These are phyloP conservation scores for Mimumesa dahlbomi DNA, from an alignment of 2,888 invertebrate species.

Conservation along the genomic window DNA sequence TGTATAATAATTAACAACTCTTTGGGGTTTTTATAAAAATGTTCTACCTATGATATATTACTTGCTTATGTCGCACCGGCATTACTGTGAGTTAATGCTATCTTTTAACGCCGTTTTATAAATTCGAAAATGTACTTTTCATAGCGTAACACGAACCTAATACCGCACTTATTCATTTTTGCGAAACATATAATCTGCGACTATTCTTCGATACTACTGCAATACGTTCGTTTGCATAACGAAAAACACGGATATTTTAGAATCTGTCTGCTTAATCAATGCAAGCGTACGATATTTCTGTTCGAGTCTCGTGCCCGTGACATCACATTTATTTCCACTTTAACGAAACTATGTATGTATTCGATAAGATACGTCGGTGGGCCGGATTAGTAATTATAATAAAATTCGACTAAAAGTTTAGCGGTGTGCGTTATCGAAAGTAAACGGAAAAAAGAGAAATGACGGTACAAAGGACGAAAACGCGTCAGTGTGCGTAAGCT, in stretches of 20 bases:
- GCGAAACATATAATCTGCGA: conserved; percentile 21
- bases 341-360: conserved; percentile 3
- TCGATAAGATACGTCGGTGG: conserved; percentile 28
- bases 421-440: conserved; percentile 18
- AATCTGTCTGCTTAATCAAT: no score
- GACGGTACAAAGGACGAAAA: conserved; percentile 1
- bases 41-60: conserved; percentile 11
- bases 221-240: conserved; percentile 26
- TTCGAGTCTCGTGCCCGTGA: neutral
- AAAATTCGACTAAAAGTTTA: conserved; percentile 24
- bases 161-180: conserved; percentile 4
- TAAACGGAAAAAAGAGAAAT: conserved; percentile 11
- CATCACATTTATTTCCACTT: neutral
- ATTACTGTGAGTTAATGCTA: conserved; percentile 35
- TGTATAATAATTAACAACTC: conserved; percentile 21
- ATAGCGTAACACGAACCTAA: conserved; percentile 13
- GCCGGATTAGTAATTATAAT: conserved; percentile 20
- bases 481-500: neutral
- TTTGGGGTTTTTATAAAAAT: conserved; percentile 9
- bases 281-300: conserved; percentile 18
- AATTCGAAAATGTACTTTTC: conserved; percentile 13
- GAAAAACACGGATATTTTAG: conserved; percentile 15
- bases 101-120: conserved; percentile 22
- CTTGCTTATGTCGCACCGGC: conserved; percentile 17
- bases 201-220: conserved; percentile 17